These are phyloP conservation scores for Whitmania pigra DNA, from an alignment of 1,140 invertebrate species.

Conservation along the genomic window DNA sequence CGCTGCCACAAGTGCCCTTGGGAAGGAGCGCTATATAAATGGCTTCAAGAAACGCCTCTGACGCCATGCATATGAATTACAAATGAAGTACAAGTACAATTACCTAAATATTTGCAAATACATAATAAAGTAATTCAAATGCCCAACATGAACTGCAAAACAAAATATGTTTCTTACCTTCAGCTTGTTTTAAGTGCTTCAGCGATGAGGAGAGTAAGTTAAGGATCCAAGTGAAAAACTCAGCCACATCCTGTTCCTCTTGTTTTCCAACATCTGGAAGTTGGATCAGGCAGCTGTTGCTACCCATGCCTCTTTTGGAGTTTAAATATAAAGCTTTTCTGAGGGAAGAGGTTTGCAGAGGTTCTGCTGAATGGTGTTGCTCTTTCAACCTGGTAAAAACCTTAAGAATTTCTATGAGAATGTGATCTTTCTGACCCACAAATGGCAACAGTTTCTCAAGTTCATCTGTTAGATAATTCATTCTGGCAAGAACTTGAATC, in stretches of 20 bases:
- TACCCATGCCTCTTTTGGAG: neutral
- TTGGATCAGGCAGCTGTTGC: neutral
- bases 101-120: neutral
- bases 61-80: no score
- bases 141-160: neutral
- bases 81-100: no score
- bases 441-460: neutral
- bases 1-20: no score
- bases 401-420: neutral
- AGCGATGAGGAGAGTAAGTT: neutral
- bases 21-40: no score
- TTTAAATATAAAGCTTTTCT: neutral
- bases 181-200: neutral
- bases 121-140: neutral
- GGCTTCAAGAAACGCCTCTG: no score
- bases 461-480: neutral
- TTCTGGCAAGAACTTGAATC: neutral
- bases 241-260: conserved; percentile 10
- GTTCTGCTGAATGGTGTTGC: neutral
- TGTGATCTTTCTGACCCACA: neutral
- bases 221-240: neutral
- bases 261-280: conserved; percentile 4
- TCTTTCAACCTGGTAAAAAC: neutral
- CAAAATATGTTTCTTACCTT: neutral
- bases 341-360: neutral